Evolutionary conservation across 2,113 vertebrate genomes (phyloP), one percentile per base, ranked within the genome.

Genomic region (Cololabis saira): DNA sequence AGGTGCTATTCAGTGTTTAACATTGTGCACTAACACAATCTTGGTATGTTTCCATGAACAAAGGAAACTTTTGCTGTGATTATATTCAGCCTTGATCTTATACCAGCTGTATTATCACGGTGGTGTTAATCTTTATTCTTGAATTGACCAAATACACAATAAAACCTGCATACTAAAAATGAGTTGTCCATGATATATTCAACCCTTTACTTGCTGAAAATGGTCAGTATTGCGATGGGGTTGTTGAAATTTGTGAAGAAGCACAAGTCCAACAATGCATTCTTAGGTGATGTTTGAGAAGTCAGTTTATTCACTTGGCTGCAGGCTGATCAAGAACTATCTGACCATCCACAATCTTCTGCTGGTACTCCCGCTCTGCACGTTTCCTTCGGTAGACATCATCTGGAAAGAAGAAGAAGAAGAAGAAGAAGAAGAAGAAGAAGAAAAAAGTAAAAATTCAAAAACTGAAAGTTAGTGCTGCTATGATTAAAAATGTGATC

Each of bases 321-420:
- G 83, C 67, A 47, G 79, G 68, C 15, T 91, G 83, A 3, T 37
- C 55, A 52, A 65, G 63, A 65, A 70, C 79, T 12, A 83, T 73
- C 82, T 86, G 19, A 53, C 78, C 89, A 54, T 92, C 91, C 50
- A 92, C 73, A 61, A 94, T 82, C 71, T 86, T 96, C 58, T 72
- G 85, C 81, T 96, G 82, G 13, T 96, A 94, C 44, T 84, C 86
- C 61, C 96, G 93, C 66, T 99, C 96, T 12, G 96, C 96, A 16
- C 41, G 88, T 78, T 98, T 98, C 90, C 97, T 95, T 64, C 98
- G 91, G 92, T 98, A 99, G 82, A 99, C 98, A 22, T 99, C 98
- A 92, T 99, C 98, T 99, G 90, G 54, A 30, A 71, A 53, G 22
- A 61, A 43, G 48, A 49, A 71, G 48, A 51, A 19, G 21, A 21